These are phyloP conservation scores for Aphidoletes aphidimyza DNA, from an alignment of 2,888 invertebrate genomes.

Conservation along the genomic window DNA sequence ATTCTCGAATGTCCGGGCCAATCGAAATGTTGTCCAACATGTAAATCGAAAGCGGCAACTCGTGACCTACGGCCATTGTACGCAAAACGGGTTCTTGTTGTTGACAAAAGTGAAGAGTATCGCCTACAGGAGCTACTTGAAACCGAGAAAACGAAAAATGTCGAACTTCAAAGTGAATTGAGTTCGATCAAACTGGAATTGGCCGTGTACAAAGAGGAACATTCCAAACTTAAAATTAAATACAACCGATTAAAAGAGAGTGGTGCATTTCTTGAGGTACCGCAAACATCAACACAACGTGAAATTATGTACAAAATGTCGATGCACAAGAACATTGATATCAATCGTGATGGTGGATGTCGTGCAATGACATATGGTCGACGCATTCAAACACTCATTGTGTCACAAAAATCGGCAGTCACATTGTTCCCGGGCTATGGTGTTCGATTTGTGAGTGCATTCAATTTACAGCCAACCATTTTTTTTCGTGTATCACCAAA, in stretches of 20 bases:
- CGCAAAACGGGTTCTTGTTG: slow-evolving; percentile 77
- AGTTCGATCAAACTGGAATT: slow-evolving; percentile 67
- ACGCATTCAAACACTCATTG: slow-evolving; percentile 73
- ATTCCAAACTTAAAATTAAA: background rate
- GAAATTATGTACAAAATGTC: slow-evolving; percentile 63
- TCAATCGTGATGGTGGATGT: slow-evolving; percentile 78
- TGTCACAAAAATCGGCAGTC: slow-evolving; percentile 74
- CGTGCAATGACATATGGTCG: slow-evolving; percentile 80
- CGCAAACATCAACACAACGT: slow-evolving; percentile 29
- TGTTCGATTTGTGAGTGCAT: slow-evolving; percentile 76
- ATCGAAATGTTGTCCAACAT: slow-evolving; percentile 82
- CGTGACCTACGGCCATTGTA: slow-evolving; percentile 83
- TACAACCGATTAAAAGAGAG: slow-evolving; percentile 61
- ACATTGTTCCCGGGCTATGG: slow-evolving; percentile 81
- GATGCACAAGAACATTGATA: slow-evolving; percentile 74
- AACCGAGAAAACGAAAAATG: slow-evolving; percentile 70
- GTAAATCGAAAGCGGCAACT: slow-evolving; percentile 78
- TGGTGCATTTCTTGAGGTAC: background rate
- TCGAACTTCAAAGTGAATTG: slow-evolving; percentile 73
- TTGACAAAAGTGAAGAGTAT: slow-evolving; percentile 83
- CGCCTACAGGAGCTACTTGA: slow-evolving; percentile 73
- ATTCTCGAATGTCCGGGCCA: slow-evolving; percentile 62
- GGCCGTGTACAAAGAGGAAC: slow-evolving; percentile 57
- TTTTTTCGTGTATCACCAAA: slow-evolving; percentile 80
- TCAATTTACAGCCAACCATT: slow-evolving; percentile 73